Evolutionary conservation across 2,113 vertebrate genomes (phyloP), one percentile per base, ranked within the genome.

Genomic region (Hippopotamus amphibius): DNA sequence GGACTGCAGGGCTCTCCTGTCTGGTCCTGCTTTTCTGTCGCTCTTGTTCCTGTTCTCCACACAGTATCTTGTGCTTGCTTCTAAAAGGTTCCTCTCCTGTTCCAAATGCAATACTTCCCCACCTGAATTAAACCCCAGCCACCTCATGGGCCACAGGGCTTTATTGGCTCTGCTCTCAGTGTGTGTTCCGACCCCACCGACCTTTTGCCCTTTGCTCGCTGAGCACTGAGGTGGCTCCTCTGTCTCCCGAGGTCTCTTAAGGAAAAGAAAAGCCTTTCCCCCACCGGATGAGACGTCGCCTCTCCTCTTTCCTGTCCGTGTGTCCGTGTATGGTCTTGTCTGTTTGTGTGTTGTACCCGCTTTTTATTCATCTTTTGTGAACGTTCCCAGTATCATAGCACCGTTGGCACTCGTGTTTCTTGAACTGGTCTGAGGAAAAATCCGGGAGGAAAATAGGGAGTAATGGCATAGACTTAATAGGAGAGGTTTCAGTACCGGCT

Each of bases 401-500:
- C 15, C 41, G 1, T 50, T 86, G 53, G 1, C 50, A 26, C 33
- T 72, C 1, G 4, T 85, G 33, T 80, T 86, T 94, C 46, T 88
- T 59, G 2, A 68, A 37, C 26, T 43, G 21, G 41, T 68, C n/a
- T 84, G 53, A 72, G 19, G 77, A 28, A 37, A 57, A 33, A 81
- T 72, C 81, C 53, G 59, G 26, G 19, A 72, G 57, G 26, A 87
- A 48, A 74, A 46, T 65, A 77, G 4, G 33, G n/a, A 66, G n/a
- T 46, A 17, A 79, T 48, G 19, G 57, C 30, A 26, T n/a, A 76
- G 22, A 63, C 46, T 84, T 66, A 37, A 37, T 37, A 37, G 37
- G 37, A 37, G 71, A 37, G 26, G 55, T 74, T 74, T 84, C 12
- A 85, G 28, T 84, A 55, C 48, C 72, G 89, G 37, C 80, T 88